phyloP scores from a whole-genome alignment of 2,888 invertebrate species.

The Lamellibrachia satsuma region DNA sequence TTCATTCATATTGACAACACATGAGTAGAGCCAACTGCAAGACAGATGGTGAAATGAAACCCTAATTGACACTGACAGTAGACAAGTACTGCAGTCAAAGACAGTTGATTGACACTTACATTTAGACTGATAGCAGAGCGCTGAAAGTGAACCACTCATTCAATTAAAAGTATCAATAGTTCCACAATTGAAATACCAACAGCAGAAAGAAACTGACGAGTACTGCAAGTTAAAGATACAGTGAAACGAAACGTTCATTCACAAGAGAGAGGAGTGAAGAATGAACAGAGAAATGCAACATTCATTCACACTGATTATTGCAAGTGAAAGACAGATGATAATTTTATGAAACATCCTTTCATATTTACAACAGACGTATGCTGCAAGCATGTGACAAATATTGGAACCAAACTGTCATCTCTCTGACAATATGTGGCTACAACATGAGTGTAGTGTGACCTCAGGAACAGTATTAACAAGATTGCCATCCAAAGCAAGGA shows the following conservation, averaged over 20 bases:
- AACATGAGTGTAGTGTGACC: no score
- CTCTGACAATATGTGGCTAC: no score
- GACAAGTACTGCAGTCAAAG: background rate
- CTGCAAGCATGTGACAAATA: no score
- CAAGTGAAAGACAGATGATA: background rate
- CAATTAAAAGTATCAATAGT: background rate
- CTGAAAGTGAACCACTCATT: background rate
- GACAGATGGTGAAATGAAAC: slow-evolving; percentile 20
- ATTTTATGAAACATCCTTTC: background rate
- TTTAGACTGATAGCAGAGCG: background rate
- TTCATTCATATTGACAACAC: background rate
- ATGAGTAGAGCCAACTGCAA: background rate
- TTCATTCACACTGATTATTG: background rate
- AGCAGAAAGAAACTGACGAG: background rate
- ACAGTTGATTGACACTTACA: background rate
- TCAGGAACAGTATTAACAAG: no score
- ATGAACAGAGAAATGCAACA: background rate
- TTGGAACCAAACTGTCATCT: background rate
- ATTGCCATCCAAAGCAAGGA: no score
- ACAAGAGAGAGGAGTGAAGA: background rate
- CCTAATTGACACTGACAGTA: background rate
- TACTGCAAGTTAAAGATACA: background rate
- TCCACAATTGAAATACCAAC: background rate
- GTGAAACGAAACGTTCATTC: background rate
- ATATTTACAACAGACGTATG: no score